A percentile compares a stretch with the other conserved stretches of the same genome.
phyloP scores from a whole-genome alignment of 2,888 invertebrate species.

The Leucoma salicis region DNA sequence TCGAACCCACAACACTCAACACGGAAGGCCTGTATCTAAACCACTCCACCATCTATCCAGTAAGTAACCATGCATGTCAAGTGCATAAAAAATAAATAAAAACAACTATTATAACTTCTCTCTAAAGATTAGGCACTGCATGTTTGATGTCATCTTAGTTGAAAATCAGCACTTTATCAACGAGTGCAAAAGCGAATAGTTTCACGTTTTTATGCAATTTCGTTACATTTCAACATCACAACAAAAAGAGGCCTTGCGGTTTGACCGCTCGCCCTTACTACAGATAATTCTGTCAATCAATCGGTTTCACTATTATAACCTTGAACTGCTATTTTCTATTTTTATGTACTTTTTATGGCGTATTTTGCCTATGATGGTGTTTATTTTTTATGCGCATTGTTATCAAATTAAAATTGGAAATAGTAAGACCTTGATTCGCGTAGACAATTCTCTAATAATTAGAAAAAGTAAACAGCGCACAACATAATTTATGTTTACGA shows the following conservation, averaged over 20 bases:
- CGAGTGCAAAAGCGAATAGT: constrained; percentile 30
- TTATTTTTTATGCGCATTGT: constrained; percentile 6
- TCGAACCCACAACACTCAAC: too few relatives aligned
- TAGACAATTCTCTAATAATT: not conserved
- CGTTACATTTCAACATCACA: constrained; percentile 52
- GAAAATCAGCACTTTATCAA: constrained; percentile 1
- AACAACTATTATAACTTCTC: too few relatives aligned
- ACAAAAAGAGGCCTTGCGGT: constrained; percentile 72
- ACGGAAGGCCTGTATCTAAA: too few relatives aligned
- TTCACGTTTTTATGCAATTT: constrained; percentile 42
- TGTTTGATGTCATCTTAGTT: not conserved
- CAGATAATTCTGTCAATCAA: constrained; percentile 51
- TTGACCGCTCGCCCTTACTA: constrained; percentile 60
- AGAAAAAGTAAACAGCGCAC: constrained; percentile 7
- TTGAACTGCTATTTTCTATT: constrained; percentile 48
- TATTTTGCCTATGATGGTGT: constrained; percentile 26
- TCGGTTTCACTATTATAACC: constrained; percentile 61
- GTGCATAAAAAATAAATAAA: too few relatives aligned
- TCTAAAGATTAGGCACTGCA: not conserved
- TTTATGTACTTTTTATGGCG: constrained; percentile 41
- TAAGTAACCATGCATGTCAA: too few relatives aligned
- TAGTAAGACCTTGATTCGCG: constrained; percentile 15
- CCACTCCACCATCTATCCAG: too few relatives aligned
- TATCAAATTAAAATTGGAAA: constrained; percentile 13
- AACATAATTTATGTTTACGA: constrained; percentile 14